These are phyloP conservation scores for Callopanchax toddi DNA, from an alignment of 2,113 vertebrate species.

Conservation along the genomic window DNA sequence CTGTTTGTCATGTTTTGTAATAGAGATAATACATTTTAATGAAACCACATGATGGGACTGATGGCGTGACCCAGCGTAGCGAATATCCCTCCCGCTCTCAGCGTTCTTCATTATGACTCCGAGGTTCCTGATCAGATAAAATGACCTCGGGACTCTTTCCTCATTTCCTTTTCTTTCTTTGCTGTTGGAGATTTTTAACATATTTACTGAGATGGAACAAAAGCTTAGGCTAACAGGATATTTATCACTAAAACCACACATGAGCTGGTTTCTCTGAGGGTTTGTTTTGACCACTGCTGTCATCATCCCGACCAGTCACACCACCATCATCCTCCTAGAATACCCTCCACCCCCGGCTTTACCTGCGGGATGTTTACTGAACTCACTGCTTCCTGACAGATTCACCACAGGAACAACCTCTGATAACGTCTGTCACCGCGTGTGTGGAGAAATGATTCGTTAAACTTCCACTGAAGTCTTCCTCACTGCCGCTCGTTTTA, in stretches of 20 bases:
- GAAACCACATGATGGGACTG: no score
- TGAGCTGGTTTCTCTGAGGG: background rate
- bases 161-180: no score
- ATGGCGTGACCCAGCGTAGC: no score
- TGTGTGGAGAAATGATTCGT: no score
- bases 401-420: background rate
- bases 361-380: background rate
- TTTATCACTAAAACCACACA: background rate
- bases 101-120: no score
- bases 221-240: background rate
- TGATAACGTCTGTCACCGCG: constrained; percentile 2
- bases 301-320: background rate
- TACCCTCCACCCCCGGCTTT: no score
- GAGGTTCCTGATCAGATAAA: no score
- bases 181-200: background rate
- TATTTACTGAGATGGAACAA: background rate
- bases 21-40: no score
- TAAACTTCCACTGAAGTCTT: background rate
- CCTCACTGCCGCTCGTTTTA: background rate
- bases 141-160: no score
- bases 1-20: no score
- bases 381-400: constrained; percentile 9
- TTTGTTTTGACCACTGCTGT: background rate
- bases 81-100: no score
- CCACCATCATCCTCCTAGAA: background rate